Evolutionary conservation across 35 echinoderm and acorn worm species (phyloP), one percentile per base, ranked within the genome.

Genomic region (Apostichopus californicus): DNA sequence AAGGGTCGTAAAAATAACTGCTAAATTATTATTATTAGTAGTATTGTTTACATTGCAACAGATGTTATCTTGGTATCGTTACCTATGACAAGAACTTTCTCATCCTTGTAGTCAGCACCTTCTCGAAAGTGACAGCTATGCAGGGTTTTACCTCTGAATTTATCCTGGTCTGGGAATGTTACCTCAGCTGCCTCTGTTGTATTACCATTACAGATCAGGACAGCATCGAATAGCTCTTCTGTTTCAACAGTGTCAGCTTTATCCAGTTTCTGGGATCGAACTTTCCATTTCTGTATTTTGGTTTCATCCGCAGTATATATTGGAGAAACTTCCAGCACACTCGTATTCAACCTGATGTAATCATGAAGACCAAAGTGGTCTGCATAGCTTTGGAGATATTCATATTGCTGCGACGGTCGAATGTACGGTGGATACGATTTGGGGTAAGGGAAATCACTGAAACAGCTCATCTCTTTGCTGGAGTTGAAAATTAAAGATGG

Each of bases 391-490:
- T 90, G 46, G 14, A 91, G 73, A 79, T 98, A 94, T 66, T 92
- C 85, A 17, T 87, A 81, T 5, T 93, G 57, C 13, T 92, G 84
- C 0, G 78, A 25, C 18, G 80, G 87, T 22, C 73, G 55, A 15
- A 98, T 88, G 56, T 92, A 98, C 1, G 90, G 81, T 5, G 96
- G 92, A 55, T 90, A 95, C 9, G 95, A 90, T 58, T 95, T 94
- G 3, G 96, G 94, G 61, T 95, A 95, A 1, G 94, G 96, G 92
- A 95, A 98, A 58, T 98, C 96, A 71, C 94, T 95, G 89, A 83
- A 98, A 64, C 92, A 93, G 12, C 23, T 90, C 77, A 92, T 90
- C 84, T 98, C 96, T 86, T 98, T 98, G 68, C 89, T 91, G 8
- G 96, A 94, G 59, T 98, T 98, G 88, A 92, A 91, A 0, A 95